Evolutionary conservation across 2,797 vertebrate species (phyloP), one percentile per base, ranked within the genome.

Genomic region (Cynopterus sphinx): DNA sequence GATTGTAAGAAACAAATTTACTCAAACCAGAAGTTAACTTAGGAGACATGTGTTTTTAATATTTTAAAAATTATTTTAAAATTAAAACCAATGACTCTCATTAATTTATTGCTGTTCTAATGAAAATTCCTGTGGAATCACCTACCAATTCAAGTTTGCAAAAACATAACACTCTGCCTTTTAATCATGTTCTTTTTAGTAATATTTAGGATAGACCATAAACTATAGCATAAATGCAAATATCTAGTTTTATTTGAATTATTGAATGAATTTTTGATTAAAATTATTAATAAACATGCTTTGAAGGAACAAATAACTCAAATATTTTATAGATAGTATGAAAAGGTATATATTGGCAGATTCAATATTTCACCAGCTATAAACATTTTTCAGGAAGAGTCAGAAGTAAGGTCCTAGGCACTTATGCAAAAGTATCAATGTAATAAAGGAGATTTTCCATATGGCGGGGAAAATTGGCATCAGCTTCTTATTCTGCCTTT

Each of bases 81-180:
- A 70, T 87, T 65, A 90, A 46, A 81, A 33, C 68, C 53, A 46
- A 39, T 71, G 13, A 33, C 36, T 57, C 6, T 94, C 10, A 51
- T 10, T 86, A 91, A 96, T 96, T 81, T 90, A 81, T 65, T 9
- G 43, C 3, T 65, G 16, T 95, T 46, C 16, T 81, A 61, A 79
- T 39, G 13, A 71, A 81, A 79, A 3, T n/a, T 59, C 55, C 82
- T 6, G 3, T 81, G 12, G 6, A 84, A 55, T 71, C 15, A 8
- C 21, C 28, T 94, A 36, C 83, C 26, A 36, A 83, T 79, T 90
- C n/a, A 74, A 53, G 21, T 65, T 91, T 85, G 77, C 17, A 53
- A 74, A 81, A 94, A 31, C 15, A 51, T 6, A 78, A 16, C 4
- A 26, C 13, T 77, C 12, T 67, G 24, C 7, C 11, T 91, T 92